Base-by-base conservation (phyloP, 2,797 vertebrate genomes). In the Apogon talboti region DNA sequence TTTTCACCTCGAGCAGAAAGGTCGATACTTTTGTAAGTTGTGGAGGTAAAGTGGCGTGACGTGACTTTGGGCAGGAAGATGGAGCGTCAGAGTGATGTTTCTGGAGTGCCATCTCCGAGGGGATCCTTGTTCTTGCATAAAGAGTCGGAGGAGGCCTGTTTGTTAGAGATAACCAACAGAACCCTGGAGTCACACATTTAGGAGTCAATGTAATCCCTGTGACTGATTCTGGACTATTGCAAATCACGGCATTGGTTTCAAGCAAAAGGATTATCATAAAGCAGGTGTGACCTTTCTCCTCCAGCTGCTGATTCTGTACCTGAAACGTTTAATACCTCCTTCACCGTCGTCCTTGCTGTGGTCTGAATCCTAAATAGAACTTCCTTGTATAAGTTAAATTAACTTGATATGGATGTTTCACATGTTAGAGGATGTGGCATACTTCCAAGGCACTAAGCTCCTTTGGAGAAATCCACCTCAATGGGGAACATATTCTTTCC, bases 171-270 rank as follows among this genome's bases (percentile, higher is more conserved):
- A 91, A 88, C 81, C 85, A 78, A 84, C 85, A 74, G 66, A 62
- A 53, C 66, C 80, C 79, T 63, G 38, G 57, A 87, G 61, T 86
- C 72, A 67, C 59, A 50, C 67, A 61, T 82, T 89, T 79, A 76
- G 56, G 76, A 86, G 53, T 83, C 60, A 42, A 30, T 50, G 63
- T 92, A 92, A 92, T 93, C 89, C 82, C 86, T 9, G 50, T 83
- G 75, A 87, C 86, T 66, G 76, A 89, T 90, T 86, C 67, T 68
- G 80, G 72, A 67, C 76, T 56, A 66, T 40, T 67, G 61, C 57
- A 73, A 83, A 78, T 84, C 57, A 63, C 14, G 35, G 54, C 50
- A 41, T 33, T 58, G 66, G 59, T 84, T 87, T 74, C 50, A 62
- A 53, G 63, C 53, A 24, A 5, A 46, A 60, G 78, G 83, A 86